Conservation (phyloP, 2,888 invertebrate species). For the Protonemura montana region DNA sequence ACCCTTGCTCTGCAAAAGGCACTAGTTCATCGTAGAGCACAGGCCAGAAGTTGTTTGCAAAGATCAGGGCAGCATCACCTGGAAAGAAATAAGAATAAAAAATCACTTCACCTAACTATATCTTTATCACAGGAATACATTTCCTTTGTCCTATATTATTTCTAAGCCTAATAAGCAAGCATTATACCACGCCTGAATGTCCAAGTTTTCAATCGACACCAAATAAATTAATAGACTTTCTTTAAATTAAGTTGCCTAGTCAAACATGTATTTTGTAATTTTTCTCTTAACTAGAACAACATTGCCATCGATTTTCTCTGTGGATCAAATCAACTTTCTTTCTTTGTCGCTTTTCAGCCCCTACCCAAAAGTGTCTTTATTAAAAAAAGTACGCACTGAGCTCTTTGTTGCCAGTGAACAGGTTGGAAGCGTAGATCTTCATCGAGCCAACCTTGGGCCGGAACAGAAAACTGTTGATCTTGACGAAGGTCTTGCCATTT, state of each 20-base stretch:
- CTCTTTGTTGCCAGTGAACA: conserved; percentile 67
- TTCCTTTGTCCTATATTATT: too few relatives aligned
- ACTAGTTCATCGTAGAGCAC: conserved; percentile 65
- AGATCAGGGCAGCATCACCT: conserved; percentile 65
- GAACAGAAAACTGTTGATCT: conserved; percentile 68
- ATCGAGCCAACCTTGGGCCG: conserved; percentile 71
- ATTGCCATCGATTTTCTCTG: too few relatives aligned
- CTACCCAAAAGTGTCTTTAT: too few relatives aligned
- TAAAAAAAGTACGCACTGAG: conserved; percentile 66
- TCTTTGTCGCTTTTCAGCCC: too few relatives aligned
- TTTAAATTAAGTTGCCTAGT: too few relatives aligned
- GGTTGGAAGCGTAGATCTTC: conserved; percentile 66
- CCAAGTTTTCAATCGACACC: too few relatives aligned
- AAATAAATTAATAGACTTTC: too few relatives aligned
- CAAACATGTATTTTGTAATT: too few relatives aligned
- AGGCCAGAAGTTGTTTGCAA: conserved; percentile 70
- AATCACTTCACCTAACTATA: background rate
- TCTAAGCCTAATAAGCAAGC: background rate
- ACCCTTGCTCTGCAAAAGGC: conserved; percentile 64
- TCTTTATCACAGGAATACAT: too few relatives aligned
- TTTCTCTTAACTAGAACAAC: too few relatives aligned
- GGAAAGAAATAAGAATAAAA: conserved; percentile 54
- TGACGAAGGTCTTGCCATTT: conserved; percentile 64
- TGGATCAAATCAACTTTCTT: too few relatives aligned
- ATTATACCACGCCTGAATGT: too few relatives aligned